These are phyloP conservation scores for Stictonetta naevosa DNA, from an alignment of 2,113 vertebrate species.

Conservation along the genomic window DNA sequence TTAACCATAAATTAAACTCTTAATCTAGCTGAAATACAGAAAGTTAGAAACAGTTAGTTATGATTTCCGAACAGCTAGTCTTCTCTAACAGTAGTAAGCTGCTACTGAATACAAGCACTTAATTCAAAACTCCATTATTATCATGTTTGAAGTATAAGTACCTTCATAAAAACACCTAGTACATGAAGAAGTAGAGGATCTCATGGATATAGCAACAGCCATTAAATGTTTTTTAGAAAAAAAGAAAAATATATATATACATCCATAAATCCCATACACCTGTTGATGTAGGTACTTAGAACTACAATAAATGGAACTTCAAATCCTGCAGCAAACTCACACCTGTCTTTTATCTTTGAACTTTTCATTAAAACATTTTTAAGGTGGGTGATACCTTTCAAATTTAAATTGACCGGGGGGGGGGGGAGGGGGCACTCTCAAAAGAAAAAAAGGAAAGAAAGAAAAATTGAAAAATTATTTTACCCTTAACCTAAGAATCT, in stretches of 20 bases:
- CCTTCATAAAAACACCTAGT: background rate
- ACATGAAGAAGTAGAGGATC: background rate
- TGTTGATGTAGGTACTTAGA: background rate
- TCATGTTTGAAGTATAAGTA: background rate
- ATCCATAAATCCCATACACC: background rate
- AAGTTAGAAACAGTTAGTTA: background rate
- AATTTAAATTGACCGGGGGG: background rate
- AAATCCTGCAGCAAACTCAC: background rate
- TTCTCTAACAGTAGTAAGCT: background rate
- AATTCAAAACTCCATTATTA: background rate
- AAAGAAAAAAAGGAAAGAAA: background rate
- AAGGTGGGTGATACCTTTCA: background rate
- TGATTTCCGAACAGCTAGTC: background rate
- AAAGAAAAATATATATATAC: too few species aligned
- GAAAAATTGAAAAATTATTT: background rate
- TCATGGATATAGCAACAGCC: background rate
- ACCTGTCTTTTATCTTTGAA: background rate
- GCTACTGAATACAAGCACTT: background rate
- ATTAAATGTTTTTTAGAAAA: background rate
- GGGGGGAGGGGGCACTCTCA: accelerated
- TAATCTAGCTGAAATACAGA: background rate
- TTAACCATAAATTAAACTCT: background rate
- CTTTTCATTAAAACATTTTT: background rate
- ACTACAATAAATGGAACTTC: background rate
- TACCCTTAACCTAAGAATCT: background rate